These are phyloP conservation scores for Metopolophium dirhodum DNA, from an alignment of 1,140 invertebrate species.

Conservation along the genomic window DNA sequence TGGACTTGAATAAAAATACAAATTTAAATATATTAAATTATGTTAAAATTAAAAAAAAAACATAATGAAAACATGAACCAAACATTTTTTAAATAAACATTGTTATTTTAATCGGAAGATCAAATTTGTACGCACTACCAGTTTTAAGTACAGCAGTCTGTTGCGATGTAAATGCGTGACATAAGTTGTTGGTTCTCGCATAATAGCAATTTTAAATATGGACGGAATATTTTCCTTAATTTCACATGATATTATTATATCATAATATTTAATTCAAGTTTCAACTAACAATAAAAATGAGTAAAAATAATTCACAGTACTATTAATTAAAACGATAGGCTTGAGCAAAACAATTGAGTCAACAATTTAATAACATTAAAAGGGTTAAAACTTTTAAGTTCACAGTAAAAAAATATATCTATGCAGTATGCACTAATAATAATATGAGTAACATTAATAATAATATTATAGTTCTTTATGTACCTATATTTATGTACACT, in stretches of 20 bases:
- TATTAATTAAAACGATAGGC: constrained; percentile 28
- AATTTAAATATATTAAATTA: neutral
- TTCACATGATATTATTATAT: constrained; percentile 13
- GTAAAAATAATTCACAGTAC: constrained; percentile 43
- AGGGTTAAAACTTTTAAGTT: constrained; percentile 5
- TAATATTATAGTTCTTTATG: constrained; percentile 5
- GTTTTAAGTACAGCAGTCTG: constrained; percentile 10
- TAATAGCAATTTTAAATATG: constrained; percentile 28
- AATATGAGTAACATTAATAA: constrained; percentile 21
- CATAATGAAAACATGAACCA: neutral
- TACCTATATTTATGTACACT: neutral
- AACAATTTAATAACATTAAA: constrained; percentile 7
- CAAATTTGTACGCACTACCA: neutral
- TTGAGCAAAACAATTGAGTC: constrained; percentile 49
- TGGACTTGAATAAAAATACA: neutral
- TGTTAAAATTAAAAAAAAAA: neutral
- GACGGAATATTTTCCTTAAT: constrained; percentile 21
- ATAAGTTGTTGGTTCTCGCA: neutral
- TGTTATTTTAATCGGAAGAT: neutral
- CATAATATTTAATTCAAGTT: neutral
- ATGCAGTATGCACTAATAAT: neutral
- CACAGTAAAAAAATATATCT: neutral
- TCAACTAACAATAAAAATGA: constrained; percentile 33
- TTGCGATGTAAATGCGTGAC: neutral
- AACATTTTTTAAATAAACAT: neutral